Conservation (phyloP, 1,140 invertebrate species). For the Penaeus indicus region DNA sequence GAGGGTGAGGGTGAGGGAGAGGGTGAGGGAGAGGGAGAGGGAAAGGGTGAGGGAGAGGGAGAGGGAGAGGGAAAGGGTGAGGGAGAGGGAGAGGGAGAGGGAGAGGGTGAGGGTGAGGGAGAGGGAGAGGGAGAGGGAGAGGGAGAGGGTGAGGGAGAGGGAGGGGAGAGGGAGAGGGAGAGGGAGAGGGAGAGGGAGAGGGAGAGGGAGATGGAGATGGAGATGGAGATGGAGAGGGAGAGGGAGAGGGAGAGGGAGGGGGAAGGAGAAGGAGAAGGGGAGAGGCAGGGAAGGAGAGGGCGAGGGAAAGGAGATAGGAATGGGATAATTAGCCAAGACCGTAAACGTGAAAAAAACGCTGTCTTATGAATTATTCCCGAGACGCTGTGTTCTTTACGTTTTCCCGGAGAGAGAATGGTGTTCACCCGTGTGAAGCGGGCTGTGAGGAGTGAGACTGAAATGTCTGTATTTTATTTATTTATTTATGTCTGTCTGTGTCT, state of each 20-base stretch:
- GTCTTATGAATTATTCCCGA: too few species aligned
- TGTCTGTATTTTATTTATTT: neutral
- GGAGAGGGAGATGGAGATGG: neutral
- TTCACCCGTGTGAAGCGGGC: too few species aligned
- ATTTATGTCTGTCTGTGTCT: neutral
- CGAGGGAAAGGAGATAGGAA: too few species aligned
- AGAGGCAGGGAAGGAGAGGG: too few species aligned
- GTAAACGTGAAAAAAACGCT: too few species aligned
- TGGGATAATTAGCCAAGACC: too few species aligned
- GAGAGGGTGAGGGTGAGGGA: neutral
- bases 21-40: neutral
- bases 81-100: neutral
- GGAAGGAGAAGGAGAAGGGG: too few species aligned
- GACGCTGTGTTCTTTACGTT: too few species aligned
- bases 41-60: neutral
- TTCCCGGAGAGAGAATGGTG: too few species aligned
- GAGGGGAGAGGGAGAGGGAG: neutral
- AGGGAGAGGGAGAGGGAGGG: too few species aligned
- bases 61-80: neutral
- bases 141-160: neutral
- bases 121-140: neutral
- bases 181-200: constrained; percentile 11
- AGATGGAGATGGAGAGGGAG: too few species aligned
- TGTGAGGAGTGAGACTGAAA: too few species aligned
- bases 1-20: neutral